A percentile compares a stretch with the other conserved stretches of the same genome.
Evolutionary conservation across 2,888 invertebrate species (phyloP).

Genomic region (Rhingia rostrata): DNA sequence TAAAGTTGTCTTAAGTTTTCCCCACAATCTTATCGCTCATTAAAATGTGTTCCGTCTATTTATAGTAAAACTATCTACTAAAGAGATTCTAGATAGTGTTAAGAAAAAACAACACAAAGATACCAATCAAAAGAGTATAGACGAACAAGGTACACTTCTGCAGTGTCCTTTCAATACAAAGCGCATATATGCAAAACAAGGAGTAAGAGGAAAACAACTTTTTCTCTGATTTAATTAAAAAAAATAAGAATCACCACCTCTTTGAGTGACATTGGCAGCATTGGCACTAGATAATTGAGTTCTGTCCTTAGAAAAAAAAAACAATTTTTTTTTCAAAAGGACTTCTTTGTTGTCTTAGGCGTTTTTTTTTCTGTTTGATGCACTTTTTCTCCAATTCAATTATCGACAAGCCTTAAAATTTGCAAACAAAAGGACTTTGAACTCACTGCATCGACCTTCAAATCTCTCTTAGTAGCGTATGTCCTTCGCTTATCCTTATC

Average conservation of each 20-base stretch:
- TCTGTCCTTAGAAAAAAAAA: conserved; percentile 31
- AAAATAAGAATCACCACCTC: conserved; percentile 16
- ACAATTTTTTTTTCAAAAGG: conserved; percentile 12
- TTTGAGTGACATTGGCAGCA: conserved; percentile 29
- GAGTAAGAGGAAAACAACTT: conserved; percentile 12
- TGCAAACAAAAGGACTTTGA: conserved; percentile 34
- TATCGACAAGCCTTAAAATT: conserved; percentile 31
- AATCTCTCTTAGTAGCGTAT: neutral
- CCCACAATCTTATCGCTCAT: conserved; percentile 11
- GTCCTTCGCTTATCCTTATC: conserved; percentile 59
- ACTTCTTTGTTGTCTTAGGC: conserved; percentile 8
- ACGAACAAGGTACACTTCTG: conserved; percentile 4
- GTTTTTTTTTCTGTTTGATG: conserved; percentile 4
- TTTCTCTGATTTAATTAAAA: conserved; percentile 57
- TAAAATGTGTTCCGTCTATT: conserved; percentile 4
- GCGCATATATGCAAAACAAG: conserved; percentile 34
- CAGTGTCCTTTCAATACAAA: conserved; percentile 38
- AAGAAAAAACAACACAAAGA: conserved; percentile 2
- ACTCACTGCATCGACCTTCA: conserved; percentile 43
- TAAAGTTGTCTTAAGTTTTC: no score
- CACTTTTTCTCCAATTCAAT: conserved; percentile 10
- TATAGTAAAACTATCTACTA: conserved; percentile 8
- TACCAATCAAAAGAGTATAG: conserved; percentile 15
- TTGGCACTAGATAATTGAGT: conserved; percentile 49
- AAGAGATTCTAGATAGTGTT: neutral